A percentile compares a stretch with the other conserved stretches of the same genome.
Evolutionary conservation across 1,140 invertebrate species (phyloP).

Genomic region (Drosophila prosaltans): DNA sequence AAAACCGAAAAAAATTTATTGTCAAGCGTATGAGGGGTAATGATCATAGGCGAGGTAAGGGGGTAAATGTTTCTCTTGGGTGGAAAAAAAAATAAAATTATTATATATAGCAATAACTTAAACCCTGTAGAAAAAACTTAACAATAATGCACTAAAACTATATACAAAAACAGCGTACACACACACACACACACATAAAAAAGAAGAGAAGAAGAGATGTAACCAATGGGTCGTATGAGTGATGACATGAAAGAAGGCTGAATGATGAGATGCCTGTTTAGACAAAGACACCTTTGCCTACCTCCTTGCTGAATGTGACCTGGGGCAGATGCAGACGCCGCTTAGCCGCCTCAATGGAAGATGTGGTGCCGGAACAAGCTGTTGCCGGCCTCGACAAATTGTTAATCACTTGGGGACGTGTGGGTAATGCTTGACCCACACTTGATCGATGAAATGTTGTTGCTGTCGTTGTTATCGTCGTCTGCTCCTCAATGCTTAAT

Average conservation of each 20-base stretch:
- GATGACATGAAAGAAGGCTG: neutral
- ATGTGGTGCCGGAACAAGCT: constrained; percentile 84
- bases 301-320: constrained; percentile 92
- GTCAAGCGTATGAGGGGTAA: constrained; percentile 51
- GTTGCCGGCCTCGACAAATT: constrained; percentile 83
- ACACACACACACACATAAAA: constrained; percentile 19
- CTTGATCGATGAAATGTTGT: constrained; percentile 27
- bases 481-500: constrained; percentile 42
- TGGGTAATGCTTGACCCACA: constrained; percentile 35
- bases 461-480: constrained; percentile 36
- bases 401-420: constrained; percentile 23
- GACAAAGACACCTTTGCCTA: constrained; percentile 86
- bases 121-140: constrained; percentile 48
- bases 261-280: constrained; percentile 50
- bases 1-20: constrained; percentile 67
- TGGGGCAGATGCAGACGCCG: constrained; percentile 88
- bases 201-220: constrained; percentile 4
- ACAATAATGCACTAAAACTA: constrained; percentile 45
- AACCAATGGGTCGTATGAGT: neutral
- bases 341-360: constrained; percentile 84
- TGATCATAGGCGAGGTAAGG: neutral
- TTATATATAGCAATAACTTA: constrained; percentile 38
- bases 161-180: constrained; percentile 32
- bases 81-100: constrained; percentile 32
- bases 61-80: neutral